Evolutionary conservation across 2,888 invertebrate species (phyloP).

Genomic region (Drosophila meridionalis): DNA sequence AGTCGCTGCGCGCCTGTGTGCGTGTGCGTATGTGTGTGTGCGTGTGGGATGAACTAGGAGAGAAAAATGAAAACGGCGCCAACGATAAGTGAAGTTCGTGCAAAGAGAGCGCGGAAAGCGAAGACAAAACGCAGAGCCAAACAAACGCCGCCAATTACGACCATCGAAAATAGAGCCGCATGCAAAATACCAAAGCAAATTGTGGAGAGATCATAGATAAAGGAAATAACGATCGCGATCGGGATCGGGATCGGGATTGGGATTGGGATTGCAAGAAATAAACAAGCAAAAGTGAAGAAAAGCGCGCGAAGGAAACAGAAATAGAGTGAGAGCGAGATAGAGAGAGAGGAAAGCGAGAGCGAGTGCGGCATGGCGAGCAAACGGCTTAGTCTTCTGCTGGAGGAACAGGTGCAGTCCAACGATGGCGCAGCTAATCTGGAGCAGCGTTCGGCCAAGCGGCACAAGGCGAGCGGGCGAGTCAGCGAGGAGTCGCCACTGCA

Average conservation of each 20-base stretch:
- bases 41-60: constrained; percentile 21
- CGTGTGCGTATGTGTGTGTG: constrained; percentile 6
- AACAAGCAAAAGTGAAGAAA: not conserved
- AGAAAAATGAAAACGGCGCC: constrained; percentile 51
- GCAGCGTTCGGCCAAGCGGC: constrained; percentile 46
- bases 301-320: not conserved
- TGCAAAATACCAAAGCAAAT: not conserved
- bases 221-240: constrained; percentile 5
- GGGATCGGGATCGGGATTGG: not conserved
- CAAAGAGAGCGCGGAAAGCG: constrained; percentile 45
- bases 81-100: constrained; percentile 19
- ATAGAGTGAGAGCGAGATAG: too few relatives aligned
- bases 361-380: constrained; percentile 37
- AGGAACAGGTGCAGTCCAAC: constrained; percentile 2
- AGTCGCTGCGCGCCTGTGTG: not conserved
- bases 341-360: not conserved
- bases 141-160: constrained; percentile 9
- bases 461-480: constrained; percentile 21
- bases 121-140: constrained; percentile 1
- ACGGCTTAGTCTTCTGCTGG: constrained; percentile 46
- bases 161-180: not conserved
- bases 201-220: constrained; percentile 2
- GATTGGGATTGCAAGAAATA: not conserved
- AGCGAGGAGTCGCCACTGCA: constrained; percentile 47
- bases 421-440: constrained; percentile 15